Percentiles rank a stretch among this genome's conserved stretches.
Conservation (phyloP, 2,797 vertebrate species). For the Kryptolebias ocellatus region DNA sequence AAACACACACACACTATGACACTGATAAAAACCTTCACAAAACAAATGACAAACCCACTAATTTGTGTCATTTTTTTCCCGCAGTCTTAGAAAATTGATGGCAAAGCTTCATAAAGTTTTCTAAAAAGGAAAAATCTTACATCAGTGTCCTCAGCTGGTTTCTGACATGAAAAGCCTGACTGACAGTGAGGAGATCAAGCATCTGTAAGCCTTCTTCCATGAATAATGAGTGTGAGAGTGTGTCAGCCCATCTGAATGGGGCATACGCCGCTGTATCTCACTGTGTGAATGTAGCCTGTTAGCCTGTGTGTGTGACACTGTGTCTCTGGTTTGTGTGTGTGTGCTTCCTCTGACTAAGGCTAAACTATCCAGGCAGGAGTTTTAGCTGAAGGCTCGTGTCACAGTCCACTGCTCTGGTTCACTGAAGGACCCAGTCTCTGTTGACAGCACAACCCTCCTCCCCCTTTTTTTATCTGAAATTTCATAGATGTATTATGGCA, state of each 20-base stretch:
- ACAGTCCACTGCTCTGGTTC: slow-evolving; percentile 51
- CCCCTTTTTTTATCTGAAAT: slow-evolving; percentile 66
- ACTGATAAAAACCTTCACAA: too few species aligned
- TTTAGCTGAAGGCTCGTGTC: slow-evolving; percentile 44
- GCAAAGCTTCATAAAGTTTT: slow-evolving; percentile 33
- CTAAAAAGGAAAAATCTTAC: slow-evolving; percentile 13
- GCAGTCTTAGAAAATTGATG: slow-evolving; percentile 27
- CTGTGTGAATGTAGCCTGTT: slow-evolving; percentile 1
- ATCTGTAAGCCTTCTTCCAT: slow-evolving; percentile 49
- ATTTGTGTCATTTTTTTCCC: not conserved
- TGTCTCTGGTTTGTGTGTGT: slow-evolving; percentile 8
- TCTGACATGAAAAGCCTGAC: slow-evolving; percentile 49
- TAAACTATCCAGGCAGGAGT: slow-evolving; percentile 20
- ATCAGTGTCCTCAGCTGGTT: slow-evolving; percentile 59
- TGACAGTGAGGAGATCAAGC: slow-evolving; percentile 64
- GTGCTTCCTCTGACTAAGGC: slow-evolving; percentile 18
- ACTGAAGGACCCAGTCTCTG: slow-evolving; percentile 43
- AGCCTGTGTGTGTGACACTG: not conserved
- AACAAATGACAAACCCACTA: too few species aligned
- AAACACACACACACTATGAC: too few species aligned
- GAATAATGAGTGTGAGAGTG: slow-evolving; percentile 41
- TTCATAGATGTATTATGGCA: slow-evolving; percentile 73
- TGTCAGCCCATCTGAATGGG: not conserved
- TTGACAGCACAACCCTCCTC: slow-evolving; percentile 48
- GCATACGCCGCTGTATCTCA: not conserved